phyloP scores from a whole-genome alignment of 2,797 vertebrate genomes.

The Oreochromis grahami region DNA sequence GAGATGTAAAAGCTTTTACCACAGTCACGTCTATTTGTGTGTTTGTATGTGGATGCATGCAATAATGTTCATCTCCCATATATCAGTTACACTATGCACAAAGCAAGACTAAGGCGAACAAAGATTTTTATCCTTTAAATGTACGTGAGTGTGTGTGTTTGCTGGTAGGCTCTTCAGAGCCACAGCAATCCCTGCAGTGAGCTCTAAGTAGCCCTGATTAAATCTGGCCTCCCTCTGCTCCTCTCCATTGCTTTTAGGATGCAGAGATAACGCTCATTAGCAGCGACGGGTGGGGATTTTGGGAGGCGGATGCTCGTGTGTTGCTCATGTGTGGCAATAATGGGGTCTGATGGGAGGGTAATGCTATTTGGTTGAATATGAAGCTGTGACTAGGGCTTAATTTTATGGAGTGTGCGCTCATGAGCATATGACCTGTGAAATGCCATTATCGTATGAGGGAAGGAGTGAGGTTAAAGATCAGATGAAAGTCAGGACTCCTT shows the following conservation, averaged over 20 bases:
- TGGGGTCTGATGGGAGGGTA: conserved; percentile 36
- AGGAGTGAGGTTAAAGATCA: neutral
- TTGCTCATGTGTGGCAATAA: conserved; percentile 38
- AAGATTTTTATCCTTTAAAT: neutral
- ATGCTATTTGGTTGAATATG: conserved; percentile 35
- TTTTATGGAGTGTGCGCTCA: neutral
- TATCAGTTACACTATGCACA: neutral
- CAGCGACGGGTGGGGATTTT: conserved; percentile 23
- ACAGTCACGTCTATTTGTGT: neutral
- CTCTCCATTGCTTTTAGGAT: conserved; percentile 63
- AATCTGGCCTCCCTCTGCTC: conserved; percentile 50
- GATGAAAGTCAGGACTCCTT: neutral
- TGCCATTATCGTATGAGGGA: neutral
- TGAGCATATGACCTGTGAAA: neutral
- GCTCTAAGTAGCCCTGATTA: conserved; percentile 63
- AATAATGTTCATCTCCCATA: neutral
- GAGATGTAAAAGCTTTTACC: neutral
- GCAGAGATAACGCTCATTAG: conserved; percentile 61
- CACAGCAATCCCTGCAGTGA: conserved; percentile 27
- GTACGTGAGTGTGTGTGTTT: neutral
- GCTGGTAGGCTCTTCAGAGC: neutral
- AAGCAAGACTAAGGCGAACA: neutral
- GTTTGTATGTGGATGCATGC: neutral
- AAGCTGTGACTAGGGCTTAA: neutral
- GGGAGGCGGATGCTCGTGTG: conserved; percentile 29